Evolutionary conservation across 2,113 vertebrate species (phyloP), one percentile per base, ranked within the genome.

Genomic region (Ictalurus punctatus): DNA sequence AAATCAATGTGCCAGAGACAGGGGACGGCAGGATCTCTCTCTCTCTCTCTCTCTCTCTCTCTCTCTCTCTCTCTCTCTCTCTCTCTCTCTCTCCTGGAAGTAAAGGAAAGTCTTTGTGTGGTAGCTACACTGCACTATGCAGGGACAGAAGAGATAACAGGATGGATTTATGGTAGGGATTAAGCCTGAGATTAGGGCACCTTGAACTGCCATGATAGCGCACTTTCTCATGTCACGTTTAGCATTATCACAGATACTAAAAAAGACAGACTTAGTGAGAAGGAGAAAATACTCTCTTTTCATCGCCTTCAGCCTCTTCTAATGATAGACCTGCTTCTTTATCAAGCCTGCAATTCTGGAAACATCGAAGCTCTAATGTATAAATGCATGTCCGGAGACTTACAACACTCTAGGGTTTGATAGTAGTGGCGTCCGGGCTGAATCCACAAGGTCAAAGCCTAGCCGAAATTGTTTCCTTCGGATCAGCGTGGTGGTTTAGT

Each of bases 101-200:
- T 63, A 87, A 69, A 89, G 84, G 59, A 76, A 78, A 65, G 79
- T 61, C 85, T 91, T 91, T 91, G 88, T 87, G 86, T 89, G 84
- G 89, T 78, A 85, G 76, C 86, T 78, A 9, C 9, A 52, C 48
- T 52, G 48, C 48, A 52, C 44, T 7, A 83, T 58, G 44, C 21
- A 86, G 71, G 73, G 74, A 86, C 44, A 67, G 73, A 83, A 65
- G 86, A 84, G 90, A 90, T 88, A 88, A 90, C 87, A 90, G 90
- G 90, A 88, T 88, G 87, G 90, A 91, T 91, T 91, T 91, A 88
- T 91, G 84, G 88, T 71, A 84, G 84, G 87, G 89, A 83, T 91
- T 90, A 88, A 67, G 84, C 73, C 30, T 80, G 84, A 73, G 90
- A 91, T 91, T 90, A 88, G 87, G 90, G 56, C 90, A 91, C 90